Base-by-base conservation (phyloP, 1,140 invertebrate species). In the Heliconius nattereri region DNA sequence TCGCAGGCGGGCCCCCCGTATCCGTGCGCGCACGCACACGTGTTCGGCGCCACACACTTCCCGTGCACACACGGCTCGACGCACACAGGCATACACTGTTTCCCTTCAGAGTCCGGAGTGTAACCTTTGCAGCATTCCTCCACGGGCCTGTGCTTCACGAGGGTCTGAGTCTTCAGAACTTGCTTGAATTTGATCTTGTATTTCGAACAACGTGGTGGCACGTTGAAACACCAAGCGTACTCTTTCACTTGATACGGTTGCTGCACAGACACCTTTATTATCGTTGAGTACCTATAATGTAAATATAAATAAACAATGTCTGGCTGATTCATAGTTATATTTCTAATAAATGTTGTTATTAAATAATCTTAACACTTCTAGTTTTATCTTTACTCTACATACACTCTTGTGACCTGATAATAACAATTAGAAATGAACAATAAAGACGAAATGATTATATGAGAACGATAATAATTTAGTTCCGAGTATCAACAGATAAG, bases 1-100 rank as follows among this genome's bases (percentile, higher is more conserved):
- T 97, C 96, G 93, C 98, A 99, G 49, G 96, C 95, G 9, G 97
- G 97, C 49, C 98, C 98, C 57, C 98, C 98, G 89, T 97, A 99
- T 71, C 98, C 98, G 66, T 96, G 96, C 78, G 97, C 96, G 88
- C 98, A 99, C 90, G 98, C 96, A 90, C 98, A 99, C 78, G 96
- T 96, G 85, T 99, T 97, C 1, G 98, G 98, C 26, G 96, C 97
- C 37, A 97, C 92, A 89, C 98, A 99, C 60, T 95, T 96, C 20
- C 98, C 98, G 91, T 98, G 97, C 57, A 97, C 94, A 88, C 98
- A 99, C 20, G 96, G 94, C 40, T 97, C 95, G 8, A 96, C 96
- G 91, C 98, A 99, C 79, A 98, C 95, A 0, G 98, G 97, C 81
- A 97, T 95, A 88, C 98, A 98, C 60, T 95, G 95, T 77, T 96